phyloP scores from a whole-genome alignment of 92 coral and sea anemone genomes.

The Phenganax stokvisi region DNA sequence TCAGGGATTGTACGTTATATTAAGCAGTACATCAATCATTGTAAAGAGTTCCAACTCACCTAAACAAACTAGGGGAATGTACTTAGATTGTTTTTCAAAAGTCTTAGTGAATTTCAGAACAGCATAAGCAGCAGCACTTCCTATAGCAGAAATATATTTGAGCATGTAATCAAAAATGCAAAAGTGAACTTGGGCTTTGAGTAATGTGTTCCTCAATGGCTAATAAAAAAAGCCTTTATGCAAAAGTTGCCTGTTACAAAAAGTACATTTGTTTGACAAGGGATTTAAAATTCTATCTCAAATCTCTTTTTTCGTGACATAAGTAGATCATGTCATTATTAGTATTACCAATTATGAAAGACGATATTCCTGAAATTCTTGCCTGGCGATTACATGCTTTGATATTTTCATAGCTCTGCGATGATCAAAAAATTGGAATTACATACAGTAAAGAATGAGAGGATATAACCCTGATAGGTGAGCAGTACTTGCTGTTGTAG shows the following conservation, averaged over 20 bases:
- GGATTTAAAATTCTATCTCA: too few relatives aligned
- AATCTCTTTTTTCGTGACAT: too few relatives aligned
- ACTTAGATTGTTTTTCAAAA: slow-evolving; percentile 22
- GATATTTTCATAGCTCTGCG: slow-evolving; percentile 25
- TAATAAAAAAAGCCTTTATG: too few relatives aligned
- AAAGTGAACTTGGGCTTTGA: not conserved
- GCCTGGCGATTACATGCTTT: slow-evolving; percentile 34
- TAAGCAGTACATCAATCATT: too few relatives aligned
- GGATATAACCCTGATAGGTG: too few relatives aligned
- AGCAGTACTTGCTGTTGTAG: too few relatives aligned
- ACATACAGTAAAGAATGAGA: too few relatives aligned
- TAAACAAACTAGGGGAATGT: slow-evolving; percentile 30
- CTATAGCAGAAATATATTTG: not conserved
- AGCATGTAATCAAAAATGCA: not conserved
- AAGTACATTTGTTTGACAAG: too few relatives aligned
- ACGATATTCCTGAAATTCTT: slow-evolving; percentile 21
- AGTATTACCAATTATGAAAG: slow-evolving; percentile 23
- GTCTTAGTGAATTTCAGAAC: slow-evolving; percentile 15
- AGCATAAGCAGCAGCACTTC: slow-evolving; percentile 31
- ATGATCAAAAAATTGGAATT: not conserved
- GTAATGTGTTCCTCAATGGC: not conserved
- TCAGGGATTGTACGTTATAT: too few relatives aligned
- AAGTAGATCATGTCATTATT: not conserved
- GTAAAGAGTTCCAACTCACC: slow-evolving; percentile 1
- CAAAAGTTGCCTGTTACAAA: too few relatives aligned